Evolutionary conservation across 2,797 vertebrate genomes (phyloP).

Genomic region (Anolis apletophallus): DNA sequence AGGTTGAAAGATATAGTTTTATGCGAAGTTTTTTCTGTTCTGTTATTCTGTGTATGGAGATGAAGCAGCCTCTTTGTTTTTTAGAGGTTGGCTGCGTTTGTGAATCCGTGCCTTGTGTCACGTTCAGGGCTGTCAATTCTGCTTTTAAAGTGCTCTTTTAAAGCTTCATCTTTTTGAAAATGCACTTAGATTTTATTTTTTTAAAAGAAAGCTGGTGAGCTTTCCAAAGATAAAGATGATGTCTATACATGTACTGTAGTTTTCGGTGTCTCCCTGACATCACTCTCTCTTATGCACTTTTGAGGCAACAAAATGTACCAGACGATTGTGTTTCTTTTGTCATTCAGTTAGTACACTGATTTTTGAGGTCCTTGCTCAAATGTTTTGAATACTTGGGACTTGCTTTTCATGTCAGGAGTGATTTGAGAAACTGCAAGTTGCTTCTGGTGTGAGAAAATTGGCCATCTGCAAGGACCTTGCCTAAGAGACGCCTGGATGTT

Average conservation of each 20-base stretch:
- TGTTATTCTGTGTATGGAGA: background rate
- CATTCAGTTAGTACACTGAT: background rate
- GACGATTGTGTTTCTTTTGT: background rate
- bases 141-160: background rate
- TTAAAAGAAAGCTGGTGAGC: background rate
- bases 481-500: no score
- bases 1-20: background rate
- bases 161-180: slow-evolving; percentile 5
- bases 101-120: background rate
- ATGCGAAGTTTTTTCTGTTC: background rate
- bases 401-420: no score
- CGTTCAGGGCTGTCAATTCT: background rate
- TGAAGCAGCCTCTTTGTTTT: background rate
- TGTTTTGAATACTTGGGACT: slow-evolving; percentile 18
- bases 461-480: no score
- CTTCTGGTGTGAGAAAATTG: no score
- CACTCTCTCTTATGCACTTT: background rate
- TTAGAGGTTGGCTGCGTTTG: background rate
- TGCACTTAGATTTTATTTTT: background rate
- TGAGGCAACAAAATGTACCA: background rate
- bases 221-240: background rate
- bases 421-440: no score
- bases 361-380: background rate
- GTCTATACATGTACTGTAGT: background rate
- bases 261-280: background rate